Evolutionary conservation across 2,797 vertebrate species (phyloP).

Genomic region (Xerus rutilus): DNA sequence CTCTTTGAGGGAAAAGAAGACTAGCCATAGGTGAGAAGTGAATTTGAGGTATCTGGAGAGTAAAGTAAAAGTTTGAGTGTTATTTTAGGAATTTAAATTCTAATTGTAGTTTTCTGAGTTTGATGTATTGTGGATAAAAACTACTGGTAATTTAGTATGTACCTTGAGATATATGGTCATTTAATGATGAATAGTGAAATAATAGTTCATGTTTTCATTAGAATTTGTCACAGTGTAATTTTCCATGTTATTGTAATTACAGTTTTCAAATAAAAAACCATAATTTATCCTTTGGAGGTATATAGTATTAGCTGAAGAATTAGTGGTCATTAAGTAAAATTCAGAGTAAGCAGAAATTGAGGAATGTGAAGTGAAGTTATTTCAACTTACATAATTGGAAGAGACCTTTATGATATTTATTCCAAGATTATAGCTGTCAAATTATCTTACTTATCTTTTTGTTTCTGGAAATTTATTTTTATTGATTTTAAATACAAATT

Average conservation of each 20-base stretch:
- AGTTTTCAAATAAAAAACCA: conserved; percentile 47
- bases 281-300: neutral
- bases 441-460: conserved; percentile 50
- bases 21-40: neutral
- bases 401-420: neutral
- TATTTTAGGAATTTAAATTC: neutral
- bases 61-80: neutral
- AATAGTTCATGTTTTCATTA: conserved; percentile 49
- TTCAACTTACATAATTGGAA: neutral
- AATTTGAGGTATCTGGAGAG: neutral
- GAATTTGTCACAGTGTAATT: neutral
- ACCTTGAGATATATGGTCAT: neutral
- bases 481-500: conserved; percentile 18
- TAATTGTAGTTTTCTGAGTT: neutral
- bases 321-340: neutral
- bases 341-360: conserved; percentile 5
- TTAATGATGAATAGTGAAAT: conserved; percentile 19
- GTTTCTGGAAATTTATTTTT: conserved; percentile 32
- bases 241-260: conserved; percentile 45
- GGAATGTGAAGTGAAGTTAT: neutral
- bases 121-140: neutral
- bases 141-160: neutral
- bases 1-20: neutral
- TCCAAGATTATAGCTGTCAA: neutral
- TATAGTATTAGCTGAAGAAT: neutral